Evolutionary conservation across 1,140 invertebrate genomes (phyloP), one percentile per base, ranked within the genome.

Genomic region (Homalodisca vitripennis): DNA sequence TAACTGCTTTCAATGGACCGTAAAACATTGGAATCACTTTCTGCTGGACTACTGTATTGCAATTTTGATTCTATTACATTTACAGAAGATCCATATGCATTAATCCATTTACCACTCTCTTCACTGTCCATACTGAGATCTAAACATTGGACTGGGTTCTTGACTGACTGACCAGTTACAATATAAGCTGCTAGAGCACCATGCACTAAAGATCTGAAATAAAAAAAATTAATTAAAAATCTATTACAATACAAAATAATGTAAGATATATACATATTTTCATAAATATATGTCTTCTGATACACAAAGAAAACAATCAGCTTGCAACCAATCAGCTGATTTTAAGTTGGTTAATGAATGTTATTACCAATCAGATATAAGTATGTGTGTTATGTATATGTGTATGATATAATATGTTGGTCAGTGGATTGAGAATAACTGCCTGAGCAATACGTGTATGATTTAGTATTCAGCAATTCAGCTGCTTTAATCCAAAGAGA

Each of bases 111-210:
- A 34, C 14, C 30, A 34, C 30, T n/a, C 20, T 64, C 62, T 10
- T n/a, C 34, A 12, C 27, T 41, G n/a, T 46, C n/a, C 1, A 24
- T 6, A 64, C 62, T 64, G n/a, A 64, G 26, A 41, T 64, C 62
- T 6, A 46, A n/a, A 65, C 74, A 75, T 27, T 71, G 67, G 14
- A 75, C 60, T 20, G 70, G 66, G 0, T 64, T 60, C 53, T 72
- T 70, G 22, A 70, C 60, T n/a, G 70, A 73, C 14, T 20, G 29
- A 20, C 70, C 71, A 14, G 64, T 68, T 51, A 72, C 68, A 34
- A 69, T 63, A 66, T 70, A 74, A n/a, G 66, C 73, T 46, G 64
- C 51, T 57, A 75, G 48, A 1, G 73, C 74, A 32, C 2, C 3
- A 2, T 22, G 13, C 2, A 46, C 29, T 6, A 60, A 3, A 60